A percentile compares a stretch with the other conserved stretches of the same genome.
Evolutionary conservation across 2,888 invertebrate genomes (phyloP).

Genomic region (Rutpela maculata): DNA sequence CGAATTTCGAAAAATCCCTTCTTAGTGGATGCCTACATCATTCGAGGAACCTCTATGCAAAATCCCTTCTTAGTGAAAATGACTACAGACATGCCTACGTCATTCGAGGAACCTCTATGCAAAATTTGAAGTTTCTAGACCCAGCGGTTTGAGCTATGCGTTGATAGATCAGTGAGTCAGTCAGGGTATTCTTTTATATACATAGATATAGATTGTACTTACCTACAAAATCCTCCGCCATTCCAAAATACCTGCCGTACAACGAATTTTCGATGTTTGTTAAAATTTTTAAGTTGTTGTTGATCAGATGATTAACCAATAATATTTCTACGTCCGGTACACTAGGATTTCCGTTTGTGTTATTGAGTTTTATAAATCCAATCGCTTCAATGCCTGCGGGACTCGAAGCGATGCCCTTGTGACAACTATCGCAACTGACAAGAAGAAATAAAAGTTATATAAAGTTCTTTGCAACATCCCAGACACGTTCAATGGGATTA

Average conservation of each 20-base stretch:
- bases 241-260: constrained; percentile 32
- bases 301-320: constrained; percentile 28
- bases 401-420: constrained; percentile 7
- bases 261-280: constrained; percentile 16
- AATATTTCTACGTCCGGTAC: constrained; percentile 37
- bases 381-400: constrained; percentile 37
- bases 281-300: constrained; percentile 20
- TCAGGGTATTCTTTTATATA: no score
- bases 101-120: no score
- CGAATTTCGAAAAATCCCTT: no score
- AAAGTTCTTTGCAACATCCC: background rate
- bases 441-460: background rate
- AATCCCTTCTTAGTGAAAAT: no score
- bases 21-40: no score
- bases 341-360: background rate
- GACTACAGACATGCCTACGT: no score
- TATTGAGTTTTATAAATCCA: constrained; percentile 34
- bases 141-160: no score
- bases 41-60: no score
- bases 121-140: no score
- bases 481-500: background rate
- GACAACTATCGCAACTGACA: constrained; percentile 18
- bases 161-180: no score
- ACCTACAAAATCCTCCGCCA: constrained; percentile 20
- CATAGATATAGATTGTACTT: no score